Base-by-base conservation (phyloP, 1,140 invertebrate genomes). In the Lucilia cuprina region DNA sequence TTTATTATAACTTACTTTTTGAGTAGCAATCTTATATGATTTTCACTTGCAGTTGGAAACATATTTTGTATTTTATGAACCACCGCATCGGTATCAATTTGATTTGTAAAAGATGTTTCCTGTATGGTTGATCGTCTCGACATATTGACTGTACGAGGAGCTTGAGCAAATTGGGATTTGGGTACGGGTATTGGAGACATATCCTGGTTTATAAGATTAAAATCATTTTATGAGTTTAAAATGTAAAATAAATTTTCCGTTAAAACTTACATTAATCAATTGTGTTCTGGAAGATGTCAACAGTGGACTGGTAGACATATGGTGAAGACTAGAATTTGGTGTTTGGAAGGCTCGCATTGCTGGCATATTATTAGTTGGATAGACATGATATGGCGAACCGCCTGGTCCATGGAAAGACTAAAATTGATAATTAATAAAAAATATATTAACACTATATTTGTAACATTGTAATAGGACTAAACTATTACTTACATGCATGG, bases 41-140 rank as follows among this genome's bases (percentile, higher is more conserved):
- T 95, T 88, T 98, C 97, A 78, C 95, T 94, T 55, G 97, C 97
- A 10, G 96, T 97, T 14, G 96, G 96, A 91, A 98, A 98, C 94
- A 97, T 96, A n/a, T 96, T 94, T 90, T 95, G 95, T 86, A 97
- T 96, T 91, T 96, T 97, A 47, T 94, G 93, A 19, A 97, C 95
- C 84, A 96, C 92, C 5, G 94, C 93, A 86, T 96, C 95, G 5
- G 93, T 93, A 83, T 96, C 94, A 7, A 93, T 92, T 78, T 93
- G 92, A 55, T 93, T 93, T 8, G 92, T 93, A 70, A 94, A 93
- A 77, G 94, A 93, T 10, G 94, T 94, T 85, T 96, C 95, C 91
- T 95, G 94, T 82, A 94, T 94, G 60, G 93, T 93, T 34, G 93
- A 90, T 10, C 93, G 92, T 2, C 93, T 87, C 0, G 93, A 92